Evolutionary conservation across 1,140 invertebrate genomes (phyloP), one percentile per base, ranked within the genome.

Genomic region (Paraescarpia echinospica): DNA sequence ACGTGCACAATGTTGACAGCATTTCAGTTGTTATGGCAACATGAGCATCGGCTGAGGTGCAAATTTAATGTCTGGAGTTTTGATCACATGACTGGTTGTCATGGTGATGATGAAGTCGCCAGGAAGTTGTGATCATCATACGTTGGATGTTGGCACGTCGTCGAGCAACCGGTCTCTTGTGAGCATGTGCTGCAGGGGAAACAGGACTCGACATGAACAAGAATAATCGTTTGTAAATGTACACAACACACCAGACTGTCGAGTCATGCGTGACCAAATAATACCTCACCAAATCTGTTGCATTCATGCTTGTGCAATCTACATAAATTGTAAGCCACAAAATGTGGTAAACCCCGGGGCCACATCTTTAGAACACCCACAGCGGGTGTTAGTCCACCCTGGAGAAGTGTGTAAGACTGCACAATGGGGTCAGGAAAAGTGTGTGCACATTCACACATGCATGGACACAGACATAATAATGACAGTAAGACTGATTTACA

Each of bases 111-210:
- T 77, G 59, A 77, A 27, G 8, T 77, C 27, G 59, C 8, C 4
- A 18, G 59, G 27, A 77, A 77, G 59, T 77, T 77, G 59, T 77
- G 59, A 2, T 77, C 33, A 89, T 89, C 89, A 92, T 89, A 92
- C 92, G 92, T 92, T 59, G 35, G 92, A 92, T 34, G 92, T 88
- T 89, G 92, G 92, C 35, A 92, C 92, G n/a, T 92, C 92, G 9
- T 92, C 92, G n/a, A 92, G 88, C 51, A 92, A 92, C 18, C 89
- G 35, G 33, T 92, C 92, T 48, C 59, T 35, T 34, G 92, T 89
- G 8, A 92, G 88, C 92, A 92, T 92, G 18, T 92, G 51, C 92
- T 92, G 51, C 33, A 77, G 88, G 18, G 48, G 35, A 77, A 92
- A 59, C n/a, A 92, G 9, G 14, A 88, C 6, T 33, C 12, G 33